Evolutionary conservation across 1,140 invertebrate species (phyloP).

Genomic region (Phortica variegata): DNA sequence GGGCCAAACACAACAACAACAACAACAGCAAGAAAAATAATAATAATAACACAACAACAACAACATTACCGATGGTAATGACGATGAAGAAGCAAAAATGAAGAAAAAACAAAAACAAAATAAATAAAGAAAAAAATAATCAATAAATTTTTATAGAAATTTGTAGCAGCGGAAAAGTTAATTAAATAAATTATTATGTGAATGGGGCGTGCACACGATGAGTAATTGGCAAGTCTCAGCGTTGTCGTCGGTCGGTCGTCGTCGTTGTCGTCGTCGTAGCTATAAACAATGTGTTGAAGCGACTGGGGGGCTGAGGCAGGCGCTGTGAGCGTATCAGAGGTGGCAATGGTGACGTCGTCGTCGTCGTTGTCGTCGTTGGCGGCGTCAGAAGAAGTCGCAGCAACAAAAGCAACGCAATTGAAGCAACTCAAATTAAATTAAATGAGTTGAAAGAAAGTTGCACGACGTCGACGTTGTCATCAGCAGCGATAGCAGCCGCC

Average conservation of each 20-base stretch:
- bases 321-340: constrained; percentile 11
- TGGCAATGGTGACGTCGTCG: neutral
- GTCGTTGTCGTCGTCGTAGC: no score
- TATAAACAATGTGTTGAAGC: no score
- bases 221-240: constrained; percentile 45
- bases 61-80: no score
- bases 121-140: constrained; percentile 25
- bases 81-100: neutral
- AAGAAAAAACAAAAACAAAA: neutral
- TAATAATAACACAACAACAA: neutral
- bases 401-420: constrained; percentile 16
- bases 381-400: constrained; percentile 12
- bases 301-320: neutral
- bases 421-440: constrained; percentile 53
- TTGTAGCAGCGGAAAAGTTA: constrained; percentile 52
- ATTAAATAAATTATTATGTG: constrained; percentile 55
- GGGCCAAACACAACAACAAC: neutral
- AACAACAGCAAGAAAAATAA: neutral
- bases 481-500: no score
- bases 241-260: no score
- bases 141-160: constrained; percentile 47
- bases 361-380: constrained; percentile 1
- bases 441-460: constrained; percentile 55
- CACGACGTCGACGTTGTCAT: no score
- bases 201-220: constrained; percentile 53